Evolutionary conservation across 2,113 vertebrate species (phyloP).

Genomic region (Dinomys branickii): DNA sequence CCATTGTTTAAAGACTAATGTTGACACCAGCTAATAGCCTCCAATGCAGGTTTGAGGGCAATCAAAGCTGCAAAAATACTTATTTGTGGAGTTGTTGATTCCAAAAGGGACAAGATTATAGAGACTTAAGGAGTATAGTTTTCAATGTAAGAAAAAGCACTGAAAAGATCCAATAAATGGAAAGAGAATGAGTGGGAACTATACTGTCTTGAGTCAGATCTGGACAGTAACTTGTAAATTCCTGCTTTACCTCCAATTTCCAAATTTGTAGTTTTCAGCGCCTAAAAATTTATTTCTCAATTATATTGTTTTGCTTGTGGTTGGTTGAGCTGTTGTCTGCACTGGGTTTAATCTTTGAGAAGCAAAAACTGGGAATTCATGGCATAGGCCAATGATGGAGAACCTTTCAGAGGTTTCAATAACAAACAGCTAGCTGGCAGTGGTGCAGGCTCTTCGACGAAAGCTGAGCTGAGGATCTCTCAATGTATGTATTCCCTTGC

Average conservation of each 20-base stretch:
- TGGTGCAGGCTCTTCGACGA: neutral
- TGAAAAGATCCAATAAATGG: neutral
- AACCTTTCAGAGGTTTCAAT: neutral
- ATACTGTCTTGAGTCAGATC: neutral
- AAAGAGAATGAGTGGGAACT: neutral
- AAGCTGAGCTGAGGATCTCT: neutral
- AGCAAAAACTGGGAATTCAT: neutral
- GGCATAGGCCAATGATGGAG: neutral
- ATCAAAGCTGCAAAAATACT: neutral
- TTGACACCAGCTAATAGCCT: neutral
- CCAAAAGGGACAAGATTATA: neutral
- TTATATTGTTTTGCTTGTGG: neutral
- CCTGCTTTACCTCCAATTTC: constrained; percentile 6
- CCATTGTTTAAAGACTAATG: neutral
- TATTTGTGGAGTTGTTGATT: neutral
- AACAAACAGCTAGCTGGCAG: neutral
- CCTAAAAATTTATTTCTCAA: neutral
- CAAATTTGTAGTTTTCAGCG: neutral
- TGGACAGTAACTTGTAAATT: neutral
- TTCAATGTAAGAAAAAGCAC: neutral
- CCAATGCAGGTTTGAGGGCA: neutral
- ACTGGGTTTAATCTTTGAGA: neutral
- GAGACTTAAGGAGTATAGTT: constrained; percentile 28
- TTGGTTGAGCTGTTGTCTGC: neutral
- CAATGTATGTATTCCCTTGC: neutral